Base-by-base conservation (phyloP, 35 echinoderm and acorn worm genomes). In the Ophioderma brevispina region DNA sequence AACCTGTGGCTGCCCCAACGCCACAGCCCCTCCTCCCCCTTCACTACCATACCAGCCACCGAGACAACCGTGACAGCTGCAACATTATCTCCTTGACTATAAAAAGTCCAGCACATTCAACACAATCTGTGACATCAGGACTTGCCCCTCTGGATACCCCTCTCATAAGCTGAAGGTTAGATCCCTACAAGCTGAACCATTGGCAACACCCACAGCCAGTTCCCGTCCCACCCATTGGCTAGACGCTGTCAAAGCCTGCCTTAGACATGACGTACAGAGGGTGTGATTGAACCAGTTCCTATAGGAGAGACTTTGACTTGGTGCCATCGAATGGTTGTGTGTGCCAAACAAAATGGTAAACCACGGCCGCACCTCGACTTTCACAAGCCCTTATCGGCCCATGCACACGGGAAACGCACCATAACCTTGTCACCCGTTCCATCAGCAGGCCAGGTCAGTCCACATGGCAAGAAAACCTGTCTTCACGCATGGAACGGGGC, bases 241-340 rank as follows among this genome's bases (percentile, higher is more conserved):
- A 35, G 91, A 92, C 49, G 46, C 80, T 32, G 91, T 92, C 1
- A 92, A 92, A 64, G 91, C 91, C 8, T 84, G 84, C 46, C 83
- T 92, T 3, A 77, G 88, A 0, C 84, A 92, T 13, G 91, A 92
- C 85, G 37, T 92, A 23, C 78, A 55, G 37, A 81, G 21, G 78
- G 91, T 31, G 91, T 92, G 34, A 46, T 92, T 17, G 90, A 92
- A 40, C 75, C 80, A 86, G 90, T 92, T 13, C 90, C 82, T 28
- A 70, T 90, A 59, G 88, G 88, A 8, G 81, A 81, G 21, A 34
- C 88, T 19, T 78, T 90, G 19, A 82, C 89, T 34, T 91, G 89
- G 89, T 91, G 89, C 79, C 89, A 91, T 79, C 59, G 39, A 32
- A 91, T 85, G 89, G 89, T 91, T 8, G 37, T 91, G 31, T 91